Percentiles rank a stretch among this genome's conserved stretches.
These are phyloP conservation scores for Siphlonurus alternatus DNA, from an alignment of 2,888 invertebrate genomes.

Conservation along the genomic window DNA sequence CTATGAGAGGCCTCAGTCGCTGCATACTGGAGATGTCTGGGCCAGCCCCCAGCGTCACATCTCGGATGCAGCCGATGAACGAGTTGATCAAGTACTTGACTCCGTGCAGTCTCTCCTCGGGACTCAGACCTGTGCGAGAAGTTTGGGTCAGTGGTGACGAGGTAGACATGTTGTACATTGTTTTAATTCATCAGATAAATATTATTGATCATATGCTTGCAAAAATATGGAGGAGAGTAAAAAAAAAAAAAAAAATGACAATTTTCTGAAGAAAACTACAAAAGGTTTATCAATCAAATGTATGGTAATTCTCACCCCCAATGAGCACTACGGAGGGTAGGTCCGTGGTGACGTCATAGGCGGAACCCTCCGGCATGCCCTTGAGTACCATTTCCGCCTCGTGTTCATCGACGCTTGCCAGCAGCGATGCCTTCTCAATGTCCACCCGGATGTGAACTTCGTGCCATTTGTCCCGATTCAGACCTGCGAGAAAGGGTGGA, in stretches of 20 bases:
- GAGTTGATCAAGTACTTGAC: slow-evolving; percentile 87
- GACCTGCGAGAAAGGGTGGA: slow-evolving; percentile 29
- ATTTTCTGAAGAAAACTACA: background rate
- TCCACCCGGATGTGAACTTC: slow-evolving; percentile 74
- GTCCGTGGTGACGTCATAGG: slow-evolving; percentile 74
- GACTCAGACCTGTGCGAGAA: slow-evolving; percentile 72
- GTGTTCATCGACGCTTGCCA: slow-evolving; percentile 70
- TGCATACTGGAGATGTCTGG: slow-evolving; percentile 69
- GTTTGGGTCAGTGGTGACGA: too few relatives aligned
- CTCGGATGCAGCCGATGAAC: slow-evolving; percentile 80
- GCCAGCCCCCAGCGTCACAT: slow-evolving; percentile 70
- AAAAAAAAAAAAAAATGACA: background rate
- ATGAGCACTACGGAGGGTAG: slow-evolving; percentile 74
- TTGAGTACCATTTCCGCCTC: slow-evolving; percentile 46
- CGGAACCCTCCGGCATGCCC: slow-evolving; percentile 43
- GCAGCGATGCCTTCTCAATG: slow-evolving; percentile 66
- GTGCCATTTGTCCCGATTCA: slow-evolving; percentile 83
- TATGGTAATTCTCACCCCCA: too few relatives aligned
- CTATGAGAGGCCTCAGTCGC: slow-evolving; percentile 65
- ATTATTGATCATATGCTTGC: too few relatives aligned
- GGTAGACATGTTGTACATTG: too few relatives aligned
- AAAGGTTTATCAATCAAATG: too few relatives aligned
- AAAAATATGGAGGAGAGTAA: too few relatives aligned
- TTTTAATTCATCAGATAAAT: too few relatives aligned
- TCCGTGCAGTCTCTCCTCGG: slow-evolving; percentile 73